Evolutionary conservation across 2,113 vertebrate species (phyloP).

Genomic region (Anser cygnoides): DNA sequence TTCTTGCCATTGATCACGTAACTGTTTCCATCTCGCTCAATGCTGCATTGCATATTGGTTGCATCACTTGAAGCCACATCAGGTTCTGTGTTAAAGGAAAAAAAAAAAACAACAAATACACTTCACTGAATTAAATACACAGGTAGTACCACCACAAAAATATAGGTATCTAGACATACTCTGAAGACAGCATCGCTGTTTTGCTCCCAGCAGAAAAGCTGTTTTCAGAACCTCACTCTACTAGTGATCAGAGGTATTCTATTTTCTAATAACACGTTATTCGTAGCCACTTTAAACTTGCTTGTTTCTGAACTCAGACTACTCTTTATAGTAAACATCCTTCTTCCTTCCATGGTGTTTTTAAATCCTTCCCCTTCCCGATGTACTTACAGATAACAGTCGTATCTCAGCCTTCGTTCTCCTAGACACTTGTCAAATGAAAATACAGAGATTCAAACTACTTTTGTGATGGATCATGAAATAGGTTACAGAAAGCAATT

Average conservation of each 20-base stretch:
- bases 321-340: background rate
- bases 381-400: background rate
- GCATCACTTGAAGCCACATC: conserved; percentile 93
- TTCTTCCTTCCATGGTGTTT: background rate
- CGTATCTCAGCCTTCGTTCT: background rate
- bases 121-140: background rate
- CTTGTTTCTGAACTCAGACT: background rate
- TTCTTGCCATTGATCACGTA: conserved; percentile 91
- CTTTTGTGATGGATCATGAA: background rate
- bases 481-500: background rate
- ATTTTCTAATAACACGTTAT: background rate
- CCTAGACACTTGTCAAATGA: background rate
- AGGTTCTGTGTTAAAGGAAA: conserved; percentile 80
- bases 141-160: background rate
- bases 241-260: background rate
- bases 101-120: background rate
- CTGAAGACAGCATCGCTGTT: background rate
- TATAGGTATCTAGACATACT: fast-evolving
- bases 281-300: background rate
- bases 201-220: background rate
- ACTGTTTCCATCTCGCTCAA: conserved; percentile 76
- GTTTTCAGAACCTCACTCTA: background rate
- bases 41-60: conserved; percentile 88
- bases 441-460: background rate
- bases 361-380: background rate